Percentiles rank a stretch among this genome's conserved stretches.
Evolutionary conservation across 2,888 invertebrate species (phyloP).

Genomic region (Galeopsomyia nigrocyanea): DNA sequence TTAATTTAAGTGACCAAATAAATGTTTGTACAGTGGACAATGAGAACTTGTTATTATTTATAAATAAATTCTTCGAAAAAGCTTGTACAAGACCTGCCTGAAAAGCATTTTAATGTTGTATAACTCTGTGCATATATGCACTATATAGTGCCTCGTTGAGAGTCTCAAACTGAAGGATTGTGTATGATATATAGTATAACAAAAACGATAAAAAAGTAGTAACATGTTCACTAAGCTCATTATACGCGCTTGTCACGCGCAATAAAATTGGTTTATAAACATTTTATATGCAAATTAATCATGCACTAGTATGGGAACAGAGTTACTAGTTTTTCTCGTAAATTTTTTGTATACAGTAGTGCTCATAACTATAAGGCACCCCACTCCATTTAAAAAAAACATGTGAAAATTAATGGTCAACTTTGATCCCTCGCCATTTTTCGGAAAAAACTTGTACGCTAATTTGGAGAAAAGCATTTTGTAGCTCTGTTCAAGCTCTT

Average conservation of each 20-base stretch:
- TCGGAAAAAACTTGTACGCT: no score
- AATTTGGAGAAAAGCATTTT: no score
- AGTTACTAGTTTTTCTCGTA: constrained; percentile 39
- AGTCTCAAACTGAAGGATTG: constrained; percentile 36
- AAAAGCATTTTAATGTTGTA: constrained; percentile 54
- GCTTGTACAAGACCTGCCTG: constrained; percentile 56
- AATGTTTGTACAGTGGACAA: constrained; percentile 51
- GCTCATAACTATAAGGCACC: no score
- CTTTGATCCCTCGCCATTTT: no score
- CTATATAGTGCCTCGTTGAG: constrained; percentile 44
- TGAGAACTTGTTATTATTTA: constrained; percentile 61
- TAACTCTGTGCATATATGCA: constrained; percentile 45
- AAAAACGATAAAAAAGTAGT: constrained; percentile 30
- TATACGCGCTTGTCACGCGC: constrained; percentile 4
- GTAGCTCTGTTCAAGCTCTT: no score
- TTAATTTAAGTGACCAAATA: constrained; percentile 37
- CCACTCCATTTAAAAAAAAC: no score
- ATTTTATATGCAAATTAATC: constrained; percentile 12
- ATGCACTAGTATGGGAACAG: no score
- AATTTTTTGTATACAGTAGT: constrained; percentile 39
- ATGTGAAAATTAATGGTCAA: no score
- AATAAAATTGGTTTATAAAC: constrained; percentile 9
- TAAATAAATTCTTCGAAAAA: constrained; percentile 57
- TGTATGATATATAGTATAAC: constrained; percentile 33
- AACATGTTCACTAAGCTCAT: constrained; percentile 22